Evolutionary conservation across 37 sponge, comb jelly and placozoan genomes (phyloP), one percentile per base, ranked within the genome.

Genomic region (Amphimedon queenslandica): DNA sequence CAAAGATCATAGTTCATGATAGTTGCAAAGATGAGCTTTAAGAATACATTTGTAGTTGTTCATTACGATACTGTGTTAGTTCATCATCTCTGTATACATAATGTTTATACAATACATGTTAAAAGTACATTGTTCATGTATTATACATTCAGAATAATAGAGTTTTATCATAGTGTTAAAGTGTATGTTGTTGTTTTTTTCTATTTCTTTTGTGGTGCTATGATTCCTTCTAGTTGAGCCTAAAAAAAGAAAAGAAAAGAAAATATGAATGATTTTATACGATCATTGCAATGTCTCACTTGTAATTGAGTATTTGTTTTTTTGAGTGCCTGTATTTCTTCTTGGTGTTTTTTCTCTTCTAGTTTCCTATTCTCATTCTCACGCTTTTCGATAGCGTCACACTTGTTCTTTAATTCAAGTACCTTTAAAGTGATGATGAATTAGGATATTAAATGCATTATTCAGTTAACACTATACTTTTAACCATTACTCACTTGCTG

Each of bases 241-340:
- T 87, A 60, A n/a, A 33, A 2, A 64, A 23, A 34, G 4, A 4
- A 3, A 37, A 34, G n/a, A n/a, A n/a, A n/a, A n/a, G n/a, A n/a
- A n/a, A n/a, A n/a, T n/a, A 16, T 13, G 13, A 47, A 13, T 47
- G 42, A 31, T 69, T 10, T 11, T 36, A 25, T 20, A 37, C 18
- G 13, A 60, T 2, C 2, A 2, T 34, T 42, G 21, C 25, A 1
- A n/a, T n/a, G n/a, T 27, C 76, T 28, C 70, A 79, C 79, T 71
- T 98, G 94, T 24, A 94, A 83, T 69, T 98, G 99, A 47, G 89
- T 90, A 88, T 93, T 94, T 21, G 93, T 94, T 69, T 92, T 94
- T 83, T 89, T 92, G 34, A 94, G 75, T 57, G 87, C 87, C 67
- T 94, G 93, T 16, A 94, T 70, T 53, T 98, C 99, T 35, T 98